These are phyloP conservation scores for Cenopis cana DNA, from an alignment of 2,888 invertebrate genomes.

Conservation along the genomic window DNA sequence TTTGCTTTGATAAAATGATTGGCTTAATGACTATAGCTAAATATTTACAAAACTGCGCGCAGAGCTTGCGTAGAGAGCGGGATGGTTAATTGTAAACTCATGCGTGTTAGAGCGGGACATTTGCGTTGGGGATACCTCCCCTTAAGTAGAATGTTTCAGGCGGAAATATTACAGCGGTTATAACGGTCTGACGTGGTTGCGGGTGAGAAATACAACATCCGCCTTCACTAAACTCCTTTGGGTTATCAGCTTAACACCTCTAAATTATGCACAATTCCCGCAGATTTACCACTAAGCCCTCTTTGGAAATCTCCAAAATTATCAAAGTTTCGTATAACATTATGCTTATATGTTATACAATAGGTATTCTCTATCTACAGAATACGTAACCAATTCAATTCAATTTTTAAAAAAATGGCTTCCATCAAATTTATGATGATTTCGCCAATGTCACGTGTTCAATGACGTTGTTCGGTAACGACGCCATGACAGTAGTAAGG, in stretches of 20 bases:
- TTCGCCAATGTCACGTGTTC: too few species aligned
- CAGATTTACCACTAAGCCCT: constrained; percentile 15
- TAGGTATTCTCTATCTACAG: background rate
- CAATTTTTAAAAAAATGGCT: too few species aligned
- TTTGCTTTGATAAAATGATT: too few species aligned
- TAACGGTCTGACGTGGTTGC: background rate
- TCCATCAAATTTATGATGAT: too few species aligned
- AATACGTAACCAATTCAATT: constrained; percentile 11
- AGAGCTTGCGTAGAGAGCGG: too few species aligned
- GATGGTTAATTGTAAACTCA: too few species aligned
- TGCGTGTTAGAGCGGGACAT: too few species aligned
- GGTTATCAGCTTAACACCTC: constrained; percentile 29
- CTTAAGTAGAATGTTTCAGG: constrained; percentile 21
- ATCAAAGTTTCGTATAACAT: constrained; percentile 4
- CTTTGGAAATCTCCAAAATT: constrained; percentile 5
- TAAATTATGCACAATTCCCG: constrained; percentile 32
- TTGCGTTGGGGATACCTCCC: too few species aligned
- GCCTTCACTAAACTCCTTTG: constrained; percentile 27
- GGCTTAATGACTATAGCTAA: too few species aligned
- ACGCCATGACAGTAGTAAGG: too few species aligned
- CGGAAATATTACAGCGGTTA: background rate
- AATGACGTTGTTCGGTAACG: too few species aligned
- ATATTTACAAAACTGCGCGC: too few species aligned
- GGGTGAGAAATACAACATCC: constrained; percentile 12
- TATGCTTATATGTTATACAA: background rate